Conservation (phyloP, 2,888 invertebrate species). For the Chloroclystis v-ata region DNA sequence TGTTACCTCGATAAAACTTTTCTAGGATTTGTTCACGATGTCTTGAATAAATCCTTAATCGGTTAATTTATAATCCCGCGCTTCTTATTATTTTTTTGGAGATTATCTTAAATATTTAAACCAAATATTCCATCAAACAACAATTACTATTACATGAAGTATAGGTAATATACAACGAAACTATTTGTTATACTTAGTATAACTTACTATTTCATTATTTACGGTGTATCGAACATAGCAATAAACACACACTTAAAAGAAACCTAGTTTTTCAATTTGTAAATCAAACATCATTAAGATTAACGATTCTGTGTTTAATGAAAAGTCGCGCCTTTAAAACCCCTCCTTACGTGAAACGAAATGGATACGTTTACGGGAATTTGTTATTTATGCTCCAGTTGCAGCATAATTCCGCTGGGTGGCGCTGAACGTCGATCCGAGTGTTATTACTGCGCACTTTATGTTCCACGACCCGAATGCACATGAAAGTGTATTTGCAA, state of each 20-base stretch:
- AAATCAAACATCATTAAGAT: constrained; percentile 1
- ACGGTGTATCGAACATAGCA: too few species aligned
- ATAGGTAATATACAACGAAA: too few species aligned
- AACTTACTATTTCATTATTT: too few species aligned
- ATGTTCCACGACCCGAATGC: background rate
- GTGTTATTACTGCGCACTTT: constrained; percentile 9
- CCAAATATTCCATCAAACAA: too few species aligned
- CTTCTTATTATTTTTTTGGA: too few species aligned
- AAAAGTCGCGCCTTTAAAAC: constrained; percentile 28
- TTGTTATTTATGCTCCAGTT: constrained; percentile 63
- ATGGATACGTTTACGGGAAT: constrained; percentile 68
- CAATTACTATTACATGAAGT: too few species aligned
- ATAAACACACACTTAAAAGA: too few species aligned
- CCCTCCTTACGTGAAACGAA: constrained; percentile 56
- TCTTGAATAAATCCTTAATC: constrained; percentile 4
- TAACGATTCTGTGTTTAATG: too few species aligned
- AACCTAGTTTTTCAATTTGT: too few species aligned
- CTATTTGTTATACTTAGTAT: too few species aligned
- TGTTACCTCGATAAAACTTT: constrained; percentile 8
- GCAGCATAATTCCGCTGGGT: constrained; percentile 52
- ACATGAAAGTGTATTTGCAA: background rate
- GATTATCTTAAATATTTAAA: too few species aligned
- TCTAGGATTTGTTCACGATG: constrained; percentile 12
- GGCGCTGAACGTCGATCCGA: constrained; percentile 37
- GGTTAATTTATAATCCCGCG: too few species aligned